These are phyloP conservation scores for Bombus huntii DNA, from an alignment of 1,140 invertebrate genomes.

Conservation along the genomic window DNA sequence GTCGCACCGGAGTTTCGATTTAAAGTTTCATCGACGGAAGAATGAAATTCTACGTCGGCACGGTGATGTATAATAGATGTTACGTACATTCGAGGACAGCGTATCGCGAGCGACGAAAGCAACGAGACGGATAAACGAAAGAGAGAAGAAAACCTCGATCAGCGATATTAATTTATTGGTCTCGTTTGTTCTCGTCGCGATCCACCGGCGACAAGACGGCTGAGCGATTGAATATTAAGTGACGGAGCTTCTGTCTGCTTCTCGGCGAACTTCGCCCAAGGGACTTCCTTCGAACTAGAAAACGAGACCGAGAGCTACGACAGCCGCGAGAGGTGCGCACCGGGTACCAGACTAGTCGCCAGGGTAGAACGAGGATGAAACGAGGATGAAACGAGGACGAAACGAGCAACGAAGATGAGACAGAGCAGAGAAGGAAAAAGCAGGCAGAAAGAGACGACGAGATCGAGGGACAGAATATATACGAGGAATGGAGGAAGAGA, in stretches of 20 bases:
- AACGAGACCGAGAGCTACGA: constrained; percentile 56
- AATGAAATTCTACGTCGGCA: too few relatives aligned
- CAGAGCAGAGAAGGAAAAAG: not conserved
- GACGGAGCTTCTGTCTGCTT: constrained; percentile 56
- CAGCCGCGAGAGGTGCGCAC: not conserved
- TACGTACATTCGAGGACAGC: not conserved
- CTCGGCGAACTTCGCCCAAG: constrained; percentile 64
- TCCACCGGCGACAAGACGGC: constrained; percentile 52
- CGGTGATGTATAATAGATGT: too few relatives aligned
- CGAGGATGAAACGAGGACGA: not conserved
- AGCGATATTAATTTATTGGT: constrained; percentile 65
- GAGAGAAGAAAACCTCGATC: not conserved
- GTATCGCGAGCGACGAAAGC: not conserved
- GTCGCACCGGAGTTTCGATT: too few relatives aligned
- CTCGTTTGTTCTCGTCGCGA: constrained; percentile 62
- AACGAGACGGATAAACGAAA: not conserved
- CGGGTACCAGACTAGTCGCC: too few relatives aligned
- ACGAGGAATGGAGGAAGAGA: not conserved
- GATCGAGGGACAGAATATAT: constrained; percentile 1
- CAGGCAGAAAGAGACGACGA: not conserved
- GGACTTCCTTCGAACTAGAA: constrained; percentile 62
- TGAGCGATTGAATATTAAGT: constrained; percentile 74
- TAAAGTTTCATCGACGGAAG: too few relatives aligned
- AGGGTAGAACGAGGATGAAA: constrained; percentile 14
- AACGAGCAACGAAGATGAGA: constrained; percentile 1